Percentiles rank a stretch among this genome's conserved stretches.
Evolutionary conservation across 2,797 vertebrate genomes (phyloP).

Genomic region (Argya squamiceps): DNA sequence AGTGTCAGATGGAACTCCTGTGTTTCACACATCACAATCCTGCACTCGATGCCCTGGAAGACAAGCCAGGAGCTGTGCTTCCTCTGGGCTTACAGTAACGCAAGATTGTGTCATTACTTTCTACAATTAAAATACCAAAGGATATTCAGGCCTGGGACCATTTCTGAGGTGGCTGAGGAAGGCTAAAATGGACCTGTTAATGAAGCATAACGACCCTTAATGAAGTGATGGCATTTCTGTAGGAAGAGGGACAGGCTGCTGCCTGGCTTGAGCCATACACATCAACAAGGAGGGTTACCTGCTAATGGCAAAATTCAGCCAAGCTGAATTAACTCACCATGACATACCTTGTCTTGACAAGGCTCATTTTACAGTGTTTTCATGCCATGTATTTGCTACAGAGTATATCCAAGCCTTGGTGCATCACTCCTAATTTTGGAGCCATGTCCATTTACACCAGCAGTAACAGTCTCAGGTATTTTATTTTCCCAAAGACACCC

Average conservation of each 20-base stretch:
- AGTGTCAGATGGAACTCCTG: not conserved
- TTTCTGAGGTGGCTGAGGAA: not conserved
- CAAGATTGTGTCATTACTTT: not conserved
- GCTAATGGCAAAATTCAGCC: not conserved
- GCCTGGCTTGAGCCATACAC: not conserved
- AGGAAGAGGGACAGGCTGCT: not conserved
- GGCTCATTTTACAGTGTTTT: not conserved
- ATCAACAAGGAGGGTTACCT: not conserved
- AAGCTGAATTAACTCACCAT: not conserved
- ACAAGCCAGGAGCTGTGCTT: not conserved
- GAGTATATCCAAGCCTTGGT: not conserved
- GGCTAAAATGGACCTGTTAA: accelerated
- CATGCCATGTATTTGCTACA: not conserved
- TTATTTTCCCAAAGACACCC: not conserved
- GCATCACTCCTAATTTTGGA: not conserved
- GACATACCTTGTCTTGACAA: not conserved
- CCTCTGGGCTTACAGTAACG: not conserved
- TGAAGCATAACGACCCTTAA: not conserved
- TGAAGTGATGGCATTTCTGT: not conserved
- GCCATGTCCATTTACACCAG: not conserved
- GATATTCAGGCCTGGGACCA: not conserved
- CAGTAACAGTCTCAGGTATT: not conserved
- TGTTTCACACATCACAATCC: not conserved
- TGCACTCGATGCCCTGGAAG: accelerated
- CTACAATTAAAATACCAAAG: not conserved